Evolutionary conservation across 2,113 vertebrate genomes (phyloP).

Genomic region (Sinocyclocheilus anophthalmus): DNA sequence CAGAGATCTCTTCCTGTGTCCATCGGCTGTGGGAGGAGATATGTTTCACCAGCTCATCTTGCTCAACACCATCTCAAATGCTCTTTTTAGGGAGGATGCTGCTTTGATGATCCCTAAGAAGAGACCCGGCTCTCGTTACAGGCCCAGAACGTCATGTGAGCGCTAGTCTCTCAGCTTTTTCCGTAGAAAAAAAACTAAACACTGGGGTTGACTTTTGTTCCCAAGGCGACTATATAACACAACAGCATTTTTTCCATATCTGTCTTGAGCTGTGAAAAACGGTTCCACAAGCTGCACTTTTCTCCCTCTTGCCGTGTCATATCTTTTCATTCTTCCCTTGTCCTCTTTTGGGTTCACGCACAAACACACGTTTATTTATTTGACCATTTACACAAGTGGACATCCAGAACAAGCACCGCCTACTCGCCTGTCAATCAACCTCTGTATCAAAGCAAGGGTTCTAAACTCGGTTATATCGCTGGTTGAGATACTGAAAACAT

Average conservation of each 20-base stretch:
- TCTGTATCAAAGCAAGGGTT: background rate
- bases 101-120: conserved; percentile 34
- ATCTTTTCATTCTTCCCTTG: conserved; percentile 28
- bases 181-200: conserved; percentile 51
- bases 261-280: conserved; percentile 41
- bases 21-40: background rate
- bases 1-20: background rate
- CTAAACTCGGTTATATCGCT: background rate
- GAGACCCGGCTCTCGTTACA: conserved; percentile 41
- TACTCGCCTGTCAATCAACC: background rate
- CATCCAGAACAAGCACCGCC: background rate
- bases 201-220: conserved; percentile 58
- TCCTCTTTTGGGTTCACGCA: background rate
- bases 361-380: background rate
- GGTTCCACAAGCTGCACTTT: conserved; percentile 72
- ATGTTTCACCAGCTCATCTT: background rate
- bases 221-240: conserved; percentile 70
- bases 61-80: conserved; percentile 15
- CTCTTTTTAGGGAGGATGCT: conserved; percentile 15
- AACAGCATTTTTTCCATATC: conserved; percentile 72
- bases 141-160: conserved; percentile 42
- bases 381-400: background rate
- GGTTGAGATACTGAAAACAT: background rate
- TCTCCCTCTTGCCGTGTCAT: conserved; percentile 72
- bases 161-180: conserved; percentile 63